Evolutionary conservation across 2,113 vertebrate genomes (phyloP).

Genomic region (Dasypus novemcinctus): DNA sequence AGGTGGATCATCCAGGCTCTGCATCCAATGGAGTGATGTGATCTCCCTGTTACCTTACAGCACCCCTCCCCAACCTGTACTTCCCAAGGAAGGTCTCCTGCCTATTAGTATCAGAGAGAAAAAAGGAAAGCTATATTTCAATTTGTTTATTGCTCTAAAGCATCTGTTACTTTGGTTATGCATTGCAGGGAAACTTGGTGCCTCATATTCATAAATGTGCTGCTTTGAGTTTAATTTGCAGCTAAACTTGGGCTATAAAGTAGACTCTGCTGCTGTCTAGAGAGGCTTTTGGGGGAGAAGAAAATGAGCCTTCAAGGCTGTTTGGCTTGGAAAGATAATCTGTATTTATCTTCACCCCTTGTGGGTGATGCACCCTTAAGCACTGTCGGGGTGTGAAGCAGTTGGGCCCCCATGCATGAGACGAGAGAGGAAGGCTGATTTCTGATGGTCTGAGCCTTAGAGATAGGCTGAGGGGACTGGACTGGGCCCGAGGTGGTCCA

Average conservation of each 20-base stretch:
- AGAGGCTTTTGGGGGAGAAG: constrained; percentile 27
- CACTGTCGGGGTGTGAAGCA: neutral
- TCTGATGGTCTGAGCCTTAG: neutral
- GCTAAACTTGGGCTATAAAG: constrained; percentile 41
- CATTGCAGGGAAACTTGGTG: constrained; percentile 30
- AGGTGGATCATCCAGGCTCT: neutral
- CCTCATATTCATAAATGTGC: constrained; percentile 27
- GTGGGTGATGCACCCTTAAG: neutral
- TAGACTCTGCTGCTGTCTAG: neutral
- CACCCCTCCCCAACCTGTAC: neutral
- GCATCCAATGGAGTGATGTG: neutral
- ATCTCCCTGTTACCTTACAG: too few relatives aligned
- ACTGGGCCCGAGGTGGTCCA: neutral
- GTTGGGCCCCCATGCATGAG: accelerated
- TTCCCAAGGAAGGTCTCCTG: neutral
- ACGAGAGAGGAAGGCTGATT: neutral
- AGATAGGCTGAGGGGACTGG: neutral
- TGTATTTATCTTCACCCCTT: accelerated
- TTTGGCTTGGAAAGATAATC: constrained; percentile 35
- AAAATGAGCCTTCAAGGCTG: neutral
- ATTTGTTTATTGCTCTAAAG: constrained; percentile 46
- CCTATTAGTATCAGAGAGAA: neutral
- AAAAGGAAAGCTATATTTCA: constrained; percentile 24
- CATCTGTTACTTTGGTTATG: constrained; percentile 59
- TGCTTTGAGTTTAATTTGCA: constrained; percentile 52